phyloP scores from a whole-genome alignment of 2,113 vertebrate genomes.

The Smithornis capensis region DNA sequence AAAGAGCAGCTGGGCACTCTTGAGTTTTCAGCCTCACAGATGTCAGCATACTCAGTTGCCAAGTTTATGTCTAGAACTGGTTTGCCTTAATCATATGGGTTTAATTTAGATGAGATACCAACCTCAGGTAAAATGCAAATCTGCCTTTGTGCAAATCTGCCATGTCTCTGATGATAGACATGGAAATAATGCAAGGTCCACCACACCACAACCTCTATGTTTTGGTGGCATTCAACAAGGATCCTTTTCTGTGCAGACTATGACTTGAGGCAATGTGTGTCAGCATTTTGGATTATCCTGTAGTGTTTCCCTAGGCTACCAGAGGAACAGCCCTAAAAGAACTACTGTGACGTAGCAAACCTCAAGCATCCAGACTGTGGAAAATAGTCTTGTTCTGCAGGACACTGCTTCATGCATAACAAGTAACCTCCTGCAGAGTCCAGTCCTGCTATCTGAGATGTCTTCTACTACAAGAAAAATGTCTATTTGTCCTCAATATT shows the following conservation, averaged over 20 bases:
- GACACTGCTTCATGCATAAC: neutral
- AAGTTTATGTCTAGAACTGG: neutral
- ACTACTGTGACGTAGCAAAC: rapidly evolving
- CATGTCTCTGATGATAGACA: rapidly evolving
- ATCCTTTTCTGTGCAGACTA: neutral
- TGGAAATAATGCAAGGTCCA: neutral
- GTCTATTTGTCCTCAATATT: neutral
- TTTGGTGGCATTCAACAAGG: rapidly evolving
- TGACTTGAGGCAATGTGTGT: rapidly evolving
- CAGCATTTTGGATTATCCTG: rapidly evolving
- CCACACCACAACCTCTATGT: rapidly evolving
- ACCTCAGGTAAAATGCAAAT: neutral
- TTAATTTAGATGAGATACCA: neutral
- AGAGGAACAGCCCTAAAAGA: neutral
- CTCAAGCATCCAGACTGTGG: neutral
- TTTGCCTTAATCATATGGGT: neutral
- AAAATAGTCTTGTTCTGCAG: neutral
- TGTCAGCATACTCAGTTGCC: rapidly evolving
- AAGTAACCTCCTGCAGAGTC: neutral
- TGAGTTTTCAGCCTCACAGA: neutral
- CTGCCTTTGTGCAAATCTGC: rapidly evolving
- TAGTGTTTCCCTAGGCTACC: neutral
- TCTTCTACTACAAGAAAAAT: neutral
- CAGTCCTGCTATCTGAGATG: neutral
- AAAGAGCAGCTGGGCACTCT: neutral